Evolutionary conservation across 1,140 invertebrate species (phyloP).

Genomic region (Papilio polyxenes): DNA sequence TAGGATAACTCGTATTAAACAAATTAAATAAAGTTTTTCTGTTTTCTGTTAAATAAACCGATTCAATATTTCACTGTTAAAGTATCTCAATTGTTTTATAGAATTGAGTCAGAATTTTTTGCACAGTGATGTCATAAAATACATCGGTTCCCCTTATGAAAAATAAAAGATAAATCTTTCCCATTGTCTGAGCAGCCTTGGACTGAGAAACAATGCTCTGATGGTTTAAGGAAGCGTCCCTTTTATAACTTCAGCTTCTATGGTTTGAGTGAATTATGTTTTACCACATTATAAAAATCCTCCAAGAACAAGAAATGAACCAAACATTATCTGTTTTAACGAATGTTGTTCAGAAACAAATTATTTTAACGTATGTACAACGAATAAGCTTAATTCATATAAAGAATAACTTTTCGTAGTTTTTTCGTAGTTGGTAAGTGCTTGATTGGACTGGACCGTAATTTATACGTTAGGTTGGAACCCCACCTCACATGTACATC

Average conservation of each 20-base stretch:
- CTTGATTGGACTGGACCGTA: too few species aligned
- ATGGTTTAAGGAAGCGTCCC: constrained; percentile 38
- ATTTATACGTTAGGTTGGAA: too few species aligned
- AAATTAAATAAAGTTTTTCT: not conserved
- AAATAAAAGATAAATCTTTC: constrained; percentile 36
- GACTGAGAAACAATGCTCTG: constrained; percentile 29
- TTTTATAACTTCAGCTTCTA: constrained; percentile 30
- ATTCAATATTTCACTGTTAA: constrained; percentile 23
- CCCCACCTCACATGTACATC: too few species aligned
- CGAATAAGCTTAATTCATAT: too few species aligned
- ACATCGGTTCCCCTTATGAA: constrained; percentile 38
- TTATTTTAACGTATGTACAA: too few species aligned
- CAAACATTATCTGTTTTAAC: too few species aligned
- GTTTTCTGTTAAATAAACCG: not conserved
- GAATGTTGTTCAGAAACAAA: too few species aligned
- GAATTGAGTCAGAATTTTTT: constrained; percentile 34
- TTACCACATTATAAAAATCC: constrained; percentile 1
- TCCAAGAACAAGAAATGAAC: too few species aligned
- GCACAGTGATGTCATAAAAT: constrained; percentile 35
- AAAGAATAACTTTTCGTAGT: too few species aligned
- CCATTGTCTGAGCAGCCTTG: constrained; percentile 37
- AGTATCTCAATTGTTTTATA: not conserved
- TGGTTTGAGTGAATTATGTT: not conserved
- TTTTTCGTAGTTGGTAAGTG: too few species aligned
- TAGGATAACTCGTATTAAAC: not conserved